phyloP scores from a whole-genome alignment of 2,888 invertebrate species.

The Chalcosyrphus nemorum region DNA sequence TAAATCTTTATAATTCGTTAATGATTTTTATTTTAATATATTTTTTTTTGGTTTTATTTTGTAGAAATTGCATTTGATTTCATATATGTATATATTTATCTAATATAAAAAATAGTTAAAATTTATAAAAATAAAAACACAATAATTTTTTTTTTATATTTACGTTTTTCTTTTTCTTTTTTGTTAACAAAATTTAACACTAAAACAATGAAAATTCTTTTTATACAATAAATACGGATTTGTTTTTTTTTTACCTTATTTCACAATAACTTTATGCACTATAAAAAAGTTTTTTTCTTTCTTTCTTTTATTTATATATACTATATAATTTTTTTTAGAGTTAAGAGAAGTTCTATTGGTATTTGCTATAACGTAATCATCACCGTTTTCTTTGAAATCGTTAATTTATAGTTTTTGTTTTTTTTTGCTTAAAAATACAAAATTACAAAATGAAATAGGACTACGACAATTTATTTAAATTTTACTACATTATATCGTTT shows the following conservation, averaged over 20 bases:
- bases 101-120: slow-evolving; percentile 73
- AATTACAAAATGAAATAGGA: slow-evolving; percentile 73
- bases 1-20: slow-evolving; percentile 61
- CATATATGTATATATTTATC: slow-evolving; percentile 62
- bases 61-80: slow-evolving; percentile 70
- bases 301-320: too few species aligned
- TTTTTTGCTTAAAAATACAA: slow-evolving; percentile 68
- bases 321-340: slow-evolving; percentile 39
- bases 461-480: slow-evolving; percentile 68
- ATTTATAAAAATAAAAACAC: slow-evolving; percentile 72
- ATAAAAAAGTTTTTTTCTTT: slow-evolving; percentile 50
- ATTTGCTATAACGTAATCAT: slow-evolving; percentile 64
- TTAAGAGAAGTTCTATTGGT: slow-evolving; percentile 65
- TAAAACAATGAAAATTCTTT: slow-evolving; percentile 62
- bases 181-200: slow-evolving; percentile 68
- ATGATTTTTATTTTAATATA: slow-evolving; percentile 37
- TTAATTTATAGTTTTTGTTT: slow-evolving; percentile 47
- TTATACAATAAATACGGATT: slow-evolving; percentile 63
- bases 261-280: slow-evolving; percentile 55
- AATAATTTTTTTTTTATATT: slow-evolving; percentile 40
- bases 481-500: slow-evolving; percentile 61
- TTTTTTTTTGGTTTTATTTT: slow-evolving; percentile 25
- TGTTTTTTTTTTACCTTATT: slow-evolving; percentile 38
- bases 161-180: slow-evolving; percentile 7
- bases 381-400: slow-evolving; percentile 57